Conservation (phyloP, 2,888 invertebrate species). For the Stenchaetothrips biformis region DNA sequence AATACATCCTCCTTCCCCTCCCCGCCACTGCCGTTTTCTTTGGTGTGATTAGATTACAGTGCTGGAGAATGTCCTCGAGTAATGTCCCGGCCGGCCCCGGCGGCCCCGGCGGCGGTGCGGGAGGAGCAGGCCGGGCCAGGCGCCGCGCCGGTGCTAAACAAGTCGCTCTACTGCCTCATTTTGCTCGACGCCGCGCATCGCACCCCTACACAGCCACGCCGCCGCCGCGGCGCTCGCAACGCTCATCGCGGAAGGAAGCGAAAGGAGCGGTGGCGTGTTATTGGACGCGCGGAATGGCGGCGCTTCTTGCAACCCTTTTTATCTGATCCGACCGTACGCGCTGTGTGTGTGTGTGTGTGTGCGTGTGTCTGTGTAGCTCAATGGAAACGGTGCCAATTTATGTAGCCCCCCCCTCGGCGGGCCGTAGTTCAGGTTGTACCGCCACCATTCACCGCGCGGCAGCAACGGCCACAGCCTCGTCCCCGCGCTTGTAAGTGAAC, state of each 20-base stretch:
- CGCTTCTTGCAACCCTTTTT: background rate
- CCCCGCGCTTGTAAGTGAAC: background rate
- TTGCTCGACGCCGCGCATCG: background rate
- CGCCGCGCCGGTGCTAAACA: background rate
- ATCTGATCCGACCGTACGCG: background rate
- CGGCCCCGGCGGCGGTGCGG: too few relatives aligned
- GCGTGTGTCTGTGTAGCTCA: too few relatives aligned
- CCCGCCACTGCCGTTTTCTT: background rate
- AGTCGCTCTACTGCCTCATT: background rate
- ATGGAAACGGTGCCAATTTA: conserved; percentile 14
- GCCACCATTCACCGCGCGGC: background rate
- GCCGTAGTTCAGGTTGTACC: background rate
- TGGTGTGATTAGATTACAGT: background rate
- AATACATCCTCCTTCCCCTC: background rate
- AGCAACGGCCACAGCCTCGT: background rate
- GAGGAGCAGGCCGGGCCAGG: background rate
- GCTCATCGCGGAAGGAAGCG: background rate
- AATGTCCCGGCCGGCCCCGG: background rate
- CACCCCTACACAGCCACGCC: background rate
- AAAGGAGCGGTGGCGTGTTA: background rate
- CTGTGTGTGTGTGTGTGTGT: background rate
- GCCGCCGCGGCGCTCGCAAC: too few relatives aligned
- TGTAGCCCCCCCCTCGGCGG: background rate
- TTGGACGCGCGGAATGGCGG: background rate
- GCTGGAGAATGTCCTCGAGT: background rate